Evolutionary conservation across 2,113 vertebrate genomes (phyloP), one percentile per base, ranked within the genome.

Genomic region (Dendropsophus ebraccatus): DNA sequence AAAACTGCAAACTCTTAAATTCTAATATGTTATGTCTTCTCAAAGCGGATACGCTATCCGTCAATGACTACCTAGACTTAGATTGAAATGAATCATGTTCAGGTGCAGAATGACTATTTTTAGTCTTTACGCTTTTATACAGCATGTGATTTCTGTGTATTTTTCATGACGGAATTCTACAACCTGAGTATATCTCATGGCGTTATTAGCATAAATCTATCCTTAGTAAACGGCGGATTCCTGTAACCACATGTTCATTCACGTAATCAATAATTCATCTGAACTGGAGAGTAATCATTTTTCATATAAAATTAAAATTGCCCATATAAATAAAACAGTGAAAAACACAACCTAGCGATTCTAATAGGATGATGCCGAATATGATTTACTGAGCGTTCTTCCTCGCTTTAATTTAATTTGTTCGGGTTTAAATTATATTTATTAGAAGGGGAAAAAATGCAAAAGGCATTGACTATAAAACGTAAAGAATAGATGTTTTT

Each of bases 231-330:
- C 49, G 13, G 11, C 28, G 35, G 35, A 58, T 83, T 30, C 19
- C 60, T 70, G 60, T 30, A 30, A 69, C 47, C 56, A 8, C 82
- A 74, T 74, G 67, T 60, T 72, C 49, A 56, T 49, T 32, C 67
- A 74, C 23, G 56, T 81, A 45, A 72, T 72, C 81, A 83, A 75
- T 84, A 75, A 84, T 84, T 84, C 82, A 84, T 84, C 13, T 54
- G 8, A 28, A 14, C 35, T 74, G 82, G 49, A 75, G 52, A 84
- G 82, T 56, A 62, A 84, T 84, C 50, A 62, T 84, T 84, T 84
- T 58, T 23, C 37, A 60, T 75, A 75, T 62, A 84, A 56, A 74
- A 74, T 75, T 74, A 49, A 84, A 60, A 84, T 84, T 60, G 52
- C 23, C 28, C 70, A 41, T 72, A 83, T 73, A 83, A 83, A 83